Base-by-base conservation (phyloP, 2,113 vertebrate species). In the Oncorhynchus tshawytscha region DNA sequence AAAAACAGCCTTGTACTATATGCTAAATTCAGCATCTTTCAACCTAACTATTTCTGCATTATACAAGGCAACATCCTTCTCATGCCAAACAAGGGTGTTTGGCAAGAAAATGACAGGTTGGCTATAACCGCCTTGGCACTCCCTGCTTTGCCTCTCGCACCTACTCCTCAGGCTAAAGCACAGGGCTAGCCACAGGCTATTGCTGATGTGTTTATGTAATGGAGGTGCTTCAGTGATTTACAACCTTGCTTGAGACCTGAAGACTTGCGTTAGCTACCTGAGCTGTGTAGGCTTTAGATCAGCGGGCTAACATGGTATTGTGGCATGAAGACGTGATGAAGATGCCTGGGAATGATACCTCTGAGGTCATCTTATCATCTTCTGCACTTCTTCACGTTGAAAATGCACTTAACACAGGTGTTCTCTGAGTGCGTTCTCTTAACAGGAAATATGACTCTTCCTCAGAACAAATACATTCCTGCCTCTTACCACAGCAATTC, bases 51-150 rank as follows among this genome's bases (percentile, higher is more conserved):
- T 45, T 45, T 45, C 9, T 45, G 39, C 39, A 45, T 80, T 75
- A 64, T 78, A 80, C 57, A 82, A 22, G 82, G 82, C 16, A 15
- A 45, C 39, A 12, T 45, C 39, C 39, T 45, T 45, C 39, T 45
- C 39, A 45, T 45, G 34, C 34, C 34, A 7, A 39, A 51, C 74
- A 80, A 71, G 59, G 84, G 85, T 82, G 34, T 39, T 59, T 84
- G 84, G 85, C 69, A 83, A 86, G 84, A 45, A 45, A 45, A 45
- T 45, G 39, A 45, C 39, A 45, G 39, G 39, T 45, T 45, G 39
- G 85, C 88, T 81, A 75, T 80, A 89, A 84, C 20, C 59, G 49
- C 67, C 74, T 64, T 39, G 45, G 49, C 57, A 88, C 84, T 79
- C 82, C 78, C 82, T 75, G 65, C 81, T 15, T 76, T 87, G 85